Base-by-base conservation (phyloP, 2,797 vertebrate species). In the Lemur catta region DNA sequence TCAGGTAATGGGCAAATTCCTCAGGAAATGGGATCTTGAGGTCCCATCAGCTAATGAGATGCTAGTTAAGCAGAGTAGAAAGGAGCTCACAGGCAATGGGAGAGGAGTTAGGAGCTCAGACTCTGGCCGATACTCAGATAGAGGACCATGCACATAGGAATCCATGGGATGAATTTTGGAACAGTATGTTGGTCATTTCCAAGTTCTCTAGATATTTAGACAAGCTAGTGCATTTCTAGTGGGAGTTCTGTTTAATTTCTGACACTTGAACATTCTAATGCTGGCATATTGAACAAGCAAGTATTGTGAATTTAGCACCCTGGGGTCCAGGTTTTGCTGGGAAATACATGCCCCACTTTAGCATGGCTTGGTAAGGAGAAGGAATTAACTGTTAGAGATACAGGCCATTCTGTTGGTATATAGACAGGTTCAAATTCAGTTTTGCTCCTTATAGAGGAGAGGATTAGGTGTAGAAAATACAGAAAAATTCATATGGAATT, bases 251-350 rank as follows among this genome's bases (percentile, higher is more conserved):
- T 96, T 79, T 92, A 71, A 65, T 85, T 92, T 92, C 28, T 78
- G 61, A 88, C 11, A 38, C 17, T 65, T 59, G 41, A 38, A 55
- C 72, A 52, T 78, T 35, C 52, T 2, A 43, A 4, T 75, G 30
- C 88, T 85, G 38, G 4, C 24, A 30, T 72, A 24, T 65, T 92
- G 94, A 41, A 65, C 61, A 82, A 74, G 35, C 92, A 94, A 65
- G n/a, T 63, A 84, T 76, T 89, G 63, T 35, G 71, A 96, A 95
- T 84, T 67, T 10, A 33, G 93, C 97, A 88, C 50, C 93, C 38
- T 88, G 59, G 63, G 52, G 81, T 98, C 82, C 72, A 5, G 30
- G 2, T 59, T 90, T 94, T 55, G 6, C 72, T 81, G 12, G 18
- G 38, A 18, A 84, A 30, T 35, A 38, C 4, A 1, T 20, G 22